Conservation (phyloP, 2,797 vertebrate genomes). For the Poeciliopsis paucimaculata region DNA sequence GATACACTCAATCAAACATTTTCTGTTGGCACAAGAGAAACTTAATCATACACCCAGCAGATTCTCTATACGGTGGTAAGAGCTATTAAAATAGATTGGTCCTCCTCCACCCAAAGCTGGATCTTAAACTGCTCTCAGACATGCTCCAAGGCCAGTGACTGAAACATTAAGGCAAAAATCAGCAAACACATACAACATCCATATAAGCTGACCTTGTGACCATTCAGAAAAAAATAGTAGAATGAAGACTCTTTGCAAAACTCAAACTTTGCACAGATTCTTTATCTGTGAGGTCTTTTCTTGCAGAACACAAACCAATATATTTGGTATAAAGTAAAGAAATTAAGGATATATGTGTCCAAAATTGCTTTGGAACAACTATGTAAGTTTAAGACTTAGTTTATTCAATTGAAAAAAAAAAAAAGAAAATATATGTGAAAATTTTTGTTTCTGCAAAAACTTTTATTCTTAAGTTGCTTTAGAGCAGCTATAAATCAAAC, state of each 20-base stretch:
- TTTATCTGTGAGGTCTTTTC: conserved; percentile 7
- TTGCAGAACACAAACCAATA: conserved; percentile 11
- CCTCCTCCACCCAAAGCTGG: conserved; percentile 38
- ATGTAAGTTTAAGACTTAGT: too few relatives aligned
- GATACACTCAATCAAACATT: conserved; percentile 74
- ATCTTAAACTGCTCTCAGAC: conserved; percentile 50
- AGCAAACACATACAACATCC: conserved; percentile 59
- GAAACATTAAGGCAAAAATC: conserved; percentile 61
- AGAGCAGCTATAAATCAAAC: too few relatives aligned
- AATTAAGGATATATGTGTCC: conserved; percentile 41
- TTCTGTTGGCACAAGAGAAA: conserved; percentile 75
- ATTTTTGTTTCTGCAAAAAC: too few relatives aligned
- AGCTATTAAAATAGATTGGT: conserved; percentile 69
- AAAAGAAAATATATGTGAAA: too few relatives aligned
- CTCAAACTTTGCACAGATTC: conserved; percentile 4
- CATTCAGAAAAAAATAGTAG: conserved; percentile 20
- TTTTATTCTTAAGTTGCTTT: too few relatives aligned
- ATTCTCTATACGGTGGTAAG: conserved; percentile 61
- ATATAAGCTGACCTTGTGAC: conserved; percentile 48
- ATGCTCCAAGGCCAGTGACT: conserved; percentile 56
- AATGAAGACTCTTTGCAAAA: not conserved
- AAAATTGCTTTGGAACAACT: too few relatives aligned
- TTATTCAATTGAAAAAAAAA: too few relatives aligned
- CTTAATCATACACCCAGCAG: conserved; percentile 58
- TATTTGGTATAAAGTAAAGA: conserved; percentile 38